Conservation (phyloP, 2,797 vertebrate species). For the Eurystomus glaucurus region DNA sequence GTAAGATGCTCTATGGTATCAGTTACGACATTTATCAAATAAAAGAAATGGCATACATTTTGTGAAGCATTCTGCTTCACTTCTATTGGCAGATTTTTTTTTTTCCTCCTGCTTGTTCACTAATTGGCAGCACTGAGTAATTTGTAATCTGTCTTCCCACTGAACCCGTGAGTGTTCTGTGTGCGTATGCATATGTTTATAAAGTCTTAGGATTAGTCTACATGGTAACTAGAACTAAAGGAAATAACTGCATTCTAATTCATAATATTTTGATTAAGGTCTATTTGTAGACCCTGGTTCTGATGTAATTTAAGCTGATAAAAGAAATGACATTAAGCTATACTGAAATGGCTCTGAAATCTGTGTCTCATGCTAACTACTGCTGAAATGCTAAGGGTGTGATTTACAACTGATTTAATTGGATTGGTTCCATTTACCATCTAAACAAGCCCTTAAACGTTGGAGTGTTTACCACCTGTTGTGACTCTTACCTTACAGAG, state of each 20-base stretch:
- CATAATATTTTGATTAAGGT: conserved; percentile 65
- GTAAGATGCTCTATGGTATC: not conserved
- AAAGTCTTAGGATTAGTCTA: conserved; percentile 42
- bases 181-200: conserved; percentile 41
- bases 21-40: not conserved
- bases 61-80: conserved; percentile 20
- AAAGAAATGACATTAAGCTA: conserved; percentile 54
- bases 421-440: conserved; percentile 68
- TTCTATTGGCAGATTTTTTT: conserved; percentile 9
- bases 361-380: conserved; percentile 28
- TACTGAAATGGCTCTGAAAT: conserved; percentile 54
- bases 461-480: conserved; percentile 72
- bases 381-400: conserved; percentile 63
- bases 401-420: conserved; percentile 72
- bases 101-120: not conserved
- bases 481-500: conserved; percentile 62
- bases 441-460: conserved; percentile 70
- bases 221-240: conserved; percentile 46
- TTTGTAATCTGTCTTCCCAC: conserved; percentile 57
- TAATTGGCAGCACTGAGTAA: conserved; percentile 59
- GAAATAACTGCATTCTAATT: conserved; percentile 51
- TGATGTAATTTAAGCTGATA: conserved; percentile 50
- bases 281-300: conserved; percentile 47
- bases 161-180: conserved; percentile 42
- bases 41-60: not conserved